These are phyloP conservation scores for Lacerta bilineata DNA, from an alignment of 2,797 vertebrate genomes.

Conservation along the genomic window DNA sequence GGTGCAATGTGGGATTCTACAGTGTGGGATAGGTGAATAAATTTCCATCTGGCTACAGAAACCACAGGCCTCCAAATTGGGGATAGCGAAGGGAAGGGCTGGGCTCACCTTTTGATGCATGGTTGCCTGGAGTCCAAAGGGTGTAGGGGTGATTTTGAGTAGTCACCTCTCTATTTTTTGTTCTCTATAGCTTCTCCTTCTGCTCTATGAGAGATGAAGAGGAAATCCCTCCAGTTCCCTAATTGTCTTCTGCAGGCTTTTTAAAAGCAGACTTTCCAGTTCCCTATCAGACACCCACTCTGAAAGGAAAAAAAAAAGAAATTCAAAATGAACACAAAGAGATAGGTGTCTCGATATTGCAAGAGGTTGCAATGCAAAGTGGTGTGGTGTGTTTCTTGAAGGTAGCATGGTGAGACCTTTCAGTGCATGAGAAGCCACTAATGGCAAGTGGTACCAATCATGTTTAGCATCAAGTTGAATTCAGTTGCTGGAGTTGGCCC, in stretches of 20 bases:
- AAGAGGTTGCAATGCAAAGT: neutral
- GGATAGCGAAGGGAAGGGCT: neutral
- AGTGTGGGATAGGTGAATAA: neutral
- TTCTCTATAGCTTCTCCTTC: neutral
- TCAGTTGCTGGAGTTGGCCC: neutral
- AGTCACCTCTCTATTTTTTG: neutral
- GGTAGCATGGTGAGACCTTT: neutral
- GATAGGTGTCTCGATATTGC: neutral
- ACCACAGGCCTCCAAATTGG: neutral
- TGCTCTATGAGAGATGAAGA: neutral
- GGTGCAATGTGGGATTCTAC: neutral
- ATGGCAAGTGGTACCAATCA: neutral
- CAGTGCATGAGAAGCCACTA: neutral
- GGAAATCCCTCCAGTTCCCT: neutral
- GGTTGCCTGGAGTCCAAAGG: neutral
- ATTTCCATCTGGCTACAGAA: neutral
- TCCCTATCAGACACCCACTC: no score
- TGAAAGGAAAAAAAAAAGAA: neutral
- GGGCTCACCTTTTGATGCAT: neutral
- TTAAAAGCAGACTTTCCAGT: no score
- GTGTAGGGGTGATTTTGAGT: neutral
- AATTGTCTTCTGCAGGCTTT: neutral
- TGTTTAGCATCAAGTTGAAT: fast-evolving
- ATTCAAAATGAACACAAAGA: no score
- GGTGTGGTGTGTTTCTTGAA: neutral